A percentile compares a stretch with the other conserved stretches of the same genome.
phyloP scores from a whole-genome alignment of 2,113 vertebrate species.

The Notothenia rossii region DNA sequence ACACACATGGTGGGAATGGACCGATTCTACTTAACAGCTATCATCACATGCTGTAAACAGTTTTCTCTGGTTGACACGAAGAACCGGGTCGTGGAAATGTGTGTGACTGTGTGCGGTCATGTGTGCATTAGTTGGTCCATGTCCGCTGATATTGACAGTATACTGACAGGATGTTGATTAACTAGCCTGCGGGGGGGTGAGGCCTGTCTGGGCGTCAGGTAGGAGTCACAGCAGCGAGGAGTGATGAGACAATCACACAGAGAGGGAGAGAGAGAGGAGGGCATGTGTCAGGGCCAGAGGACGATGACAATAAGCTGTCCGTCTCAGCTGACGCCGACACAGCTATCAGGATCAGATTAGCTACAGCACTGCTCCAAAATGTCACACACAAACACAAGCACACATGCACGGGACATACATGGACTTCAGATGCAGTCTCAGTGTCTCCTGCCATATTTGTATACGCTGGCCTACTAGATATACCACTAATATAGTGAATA shows the following conservation, averaged over 20 bases:
- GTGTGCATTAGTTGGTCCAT: slow-evolving; percentile 47
- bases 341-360: slow-evolving; percentile 82
- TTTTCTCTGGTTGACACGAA: slow-evolving; percentile 10
- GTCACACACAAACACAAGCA: slow-evolving; percentile 35
- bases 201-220: slow-evolving; percentile 94
- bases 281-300: slow-evolving; percentile 85
- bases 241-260: slow-evolving; percentile 92
- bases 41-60: slow-evolving; percentile 5
- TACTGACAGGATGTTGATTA: slow-evolving; percentile 97
- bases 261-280: slow-evolving; percentile 54
- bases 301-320: slow-evolving; percentile 83
- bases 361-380: slow-evolving; percentile 47
- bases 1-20: not conserved
- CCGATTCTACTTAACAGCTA: slow-evolving; percentile 14
- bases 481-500: not conserved
- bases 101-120: slow-evolving; percentile 6
- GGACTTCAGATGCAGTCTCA: not conserved
- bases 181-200: slow-evolving; percentile 93
- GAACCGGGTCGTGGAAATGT: slow-evolving; percentile 16
- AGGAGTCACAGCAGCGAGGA: slow-evolving; percentile 85
- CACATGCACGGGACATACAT: slow-evolving; percentile 9
- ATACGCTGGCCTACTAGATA: not conserved
- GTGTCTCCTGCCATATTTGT: not conserved
- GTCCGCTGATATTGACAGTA: slow-evolving; percentile 90
- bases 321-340: slow-evolving; percentile 79